A percentile compares a stretch with the other conserved stretches of the same genome.
phyloP scores from a whole-genome alignment of 2,888 invertebrate genomes.

The Acleris sparsana region DNA sequence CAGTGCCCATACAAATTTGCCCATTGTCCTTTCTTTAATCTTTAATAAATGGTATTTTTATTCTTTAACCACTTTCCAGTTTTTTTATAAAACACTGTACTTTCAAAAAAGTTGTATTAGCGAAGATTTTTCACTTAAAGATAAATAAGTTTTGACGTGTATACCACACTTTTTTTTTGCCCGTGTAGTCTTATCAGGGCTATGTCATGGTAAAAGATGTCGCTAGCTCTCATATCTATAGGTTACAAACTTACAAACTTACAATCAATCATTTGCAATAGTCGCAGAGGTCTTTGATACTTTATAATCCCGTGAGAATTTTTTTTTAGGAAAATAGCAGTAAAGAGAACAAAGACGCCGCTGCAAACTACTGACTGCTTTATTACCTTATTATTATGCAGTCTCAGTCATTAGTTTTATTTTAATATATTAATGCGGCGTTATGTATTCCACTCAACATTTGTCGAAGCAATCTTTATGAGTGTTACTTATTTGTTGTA shows the following conservation, averaged over 20 bases:
- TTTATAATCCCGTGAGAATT: not conserved
- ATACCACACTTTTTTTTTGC: too few species aligned
- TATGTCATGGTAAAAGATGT: too few species aligned
- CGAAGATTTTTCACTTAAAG: too few species aligned
- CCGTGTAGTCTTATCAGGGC: too few species aligned
- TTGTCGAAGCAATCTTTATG: conserved; percentile 30
- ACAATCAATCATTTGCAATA: too few species aligned
- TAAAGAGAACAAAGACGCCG: not conserved
- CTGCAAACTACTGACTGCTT: conserved; percentile 1
- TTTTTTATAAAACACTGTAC: not conserved
- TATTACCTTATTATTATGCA: conserved; percentile 1
- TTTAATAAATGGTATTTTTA: too few species aligned
- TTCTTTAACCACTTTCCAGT: too few species aligned
- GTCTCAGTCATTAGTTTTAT: not conserved
- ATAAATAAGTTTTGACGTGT: too few species aligned
- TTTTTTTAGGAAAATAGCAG: conserved; percentile 4
- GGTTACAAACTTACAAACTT: too few species aligned
- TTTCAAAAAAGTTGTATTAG: not conserved
- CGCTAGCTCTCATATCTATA: too few species aligned
- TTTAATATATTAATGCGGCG: conserved; percentile 4
- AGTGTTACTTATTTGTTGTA: conserved; percentile 16
- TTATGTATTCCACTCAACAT: not conserved
- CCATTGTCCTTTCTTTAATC: too few species aligned
- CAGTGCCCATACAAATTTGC: too few species aligned
- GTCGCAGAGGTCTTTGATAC: not conserved